These are phyloP conservation scores for Albula goreensis DNA, from an alignment of 2,113 vertebrate species.

Conservation along the genomic window DNA sequence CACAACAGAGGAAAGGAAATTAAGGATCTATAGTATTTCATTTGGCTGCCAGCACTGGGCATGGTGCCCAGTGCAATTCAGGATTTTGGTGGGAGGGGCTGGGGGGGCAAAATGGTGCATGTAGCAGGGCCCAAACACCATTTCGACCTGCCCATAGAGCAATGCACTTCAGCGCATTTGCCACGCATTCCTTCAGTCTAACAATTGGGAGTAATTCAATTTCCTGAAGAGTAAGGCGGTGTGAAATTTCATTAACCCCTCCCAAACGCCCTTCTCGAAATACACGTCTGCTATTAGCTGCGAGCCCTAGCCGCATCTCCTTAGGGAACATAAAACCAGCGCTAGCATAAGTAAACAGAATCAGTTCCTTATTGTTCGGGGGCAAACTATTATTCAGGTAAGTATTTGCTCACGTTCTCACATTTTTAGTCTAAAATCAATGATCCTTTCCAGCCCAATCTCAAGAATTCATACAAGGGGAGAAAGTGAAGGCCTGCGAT, in stretches of 20 bases:
- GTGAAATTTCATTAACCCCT: slow-evolving; percentile 63
- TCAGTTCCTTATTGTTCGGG: slow-evolving; percentile 53
- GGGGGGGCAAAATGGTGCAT: slow-evolving; percentile 12
- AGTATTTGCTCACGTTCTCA: neutral
- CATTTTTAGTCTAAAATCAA: neutral
- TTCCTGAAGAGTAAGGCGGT: slow-evolving; percentile 59
- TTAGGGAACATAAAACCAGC: neutral
- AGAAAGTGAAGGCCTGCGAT: neutral
- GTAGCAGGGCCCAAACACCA: slow-evolving; percentile 22
- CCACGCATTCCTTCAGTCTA: slow-evolving; percentile 64
- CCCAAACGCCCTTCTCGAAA: slow-evolving; percentile 18
- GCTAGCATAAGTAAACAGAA: neutral
- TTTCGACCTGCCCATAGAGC: slow-evolving; percentile 52
- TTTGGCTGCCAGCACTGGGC: slow-evolving; percentile 48
- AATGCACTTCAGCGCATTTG: slow-evolving; percentile 63
- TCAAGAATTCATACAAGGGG: slow-evolving; percentile 4
- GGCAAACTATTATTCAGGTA: slow-evolving; percentile 17
- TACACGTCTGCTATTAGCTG: slow-evolving; percentile 1
- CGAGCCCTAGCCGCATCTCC: slow-evolving; percentile 27
- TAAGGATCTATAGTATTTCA: neutral
- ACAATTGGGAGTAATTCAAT: slow-evolving; percentile 67
- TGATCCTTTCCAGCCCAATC: neutral
- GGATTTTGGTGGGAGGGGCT: slow-evolving; percentile 32
- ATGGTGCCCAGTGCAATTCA: slow-evolving; percentile 50
- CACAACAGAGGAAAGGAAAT: neutral